Evolutionary conservation across 2,888 invertebrate genomes (phyloP).

Genomic region (Epistrophe eligans): DNA sequence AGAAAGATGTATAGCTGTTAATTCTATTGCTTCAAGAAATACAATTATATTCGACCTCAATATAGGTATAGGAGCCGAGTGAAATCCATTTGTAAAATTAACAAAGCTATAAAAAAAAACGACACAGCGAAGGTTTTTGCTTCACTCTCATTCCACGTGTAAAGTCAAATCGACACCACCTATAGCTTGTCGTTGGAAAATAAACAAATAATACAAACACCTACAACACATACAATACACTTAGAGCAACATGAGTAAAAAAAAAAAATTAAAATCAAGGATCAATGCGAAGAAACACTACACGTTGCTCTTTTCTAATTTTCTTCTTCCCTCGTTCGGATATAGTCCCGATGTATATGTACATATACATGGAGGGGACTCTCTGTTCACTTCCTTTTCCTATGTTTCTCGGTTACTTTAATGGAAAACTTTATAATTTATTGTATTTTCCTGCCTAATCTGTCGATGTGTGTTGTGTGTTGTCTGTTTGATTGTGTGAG

Average conservation of each 20-base stretch:
- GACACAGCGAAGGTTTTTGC: background rate
- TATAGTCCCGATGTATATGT: background rate
- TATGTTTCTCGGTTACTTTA: constrained; percentile 38
- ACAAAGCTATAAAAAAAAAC: constrained; percentile 44
- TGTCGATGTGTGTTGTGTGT: constrained; percentile 68
- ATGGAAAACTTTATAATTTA: constrained; percentile 76
- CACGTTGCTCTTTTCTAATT: constrained; percentile 58
- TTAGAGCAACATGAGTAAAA: background rate
- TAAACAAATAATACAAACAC: constrained; percentile 5
- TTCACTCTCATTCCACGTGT: constrained; percentile 23
- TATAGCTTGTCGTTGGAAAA: background rate
- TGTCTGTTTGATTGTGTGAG: constrained; percentile 9
- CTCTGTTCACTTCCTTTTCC: background rate
- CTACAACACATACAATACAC: background rate
- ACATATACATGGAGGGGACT: background rate
- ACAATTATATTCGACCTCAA: constrained; percentile 59
- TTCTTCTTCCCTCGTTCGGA: constrained; percentile 37
- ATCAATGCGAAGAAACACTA: constrained; percentile 31
- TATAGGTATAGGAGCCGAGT: background rate
- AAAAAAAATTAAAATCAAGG: constrained; percentile 17
- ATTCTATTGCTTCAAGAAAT: constrained; percentile 39
- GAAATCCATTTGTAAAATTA: constrained; percentile 73
- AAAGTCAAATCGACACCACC: constrained; percentile 25
- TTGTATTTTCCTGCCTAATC: constrained; percentile 75
- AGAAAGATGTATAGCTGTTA: constrained; percentile 6